Percentiles rank a stretch among this genome's conserved stretches.
phyloP scores from a whole-genome alignment of 2,797 vertebrate species.

The Cynodonichthys magdalenae region DNA sequence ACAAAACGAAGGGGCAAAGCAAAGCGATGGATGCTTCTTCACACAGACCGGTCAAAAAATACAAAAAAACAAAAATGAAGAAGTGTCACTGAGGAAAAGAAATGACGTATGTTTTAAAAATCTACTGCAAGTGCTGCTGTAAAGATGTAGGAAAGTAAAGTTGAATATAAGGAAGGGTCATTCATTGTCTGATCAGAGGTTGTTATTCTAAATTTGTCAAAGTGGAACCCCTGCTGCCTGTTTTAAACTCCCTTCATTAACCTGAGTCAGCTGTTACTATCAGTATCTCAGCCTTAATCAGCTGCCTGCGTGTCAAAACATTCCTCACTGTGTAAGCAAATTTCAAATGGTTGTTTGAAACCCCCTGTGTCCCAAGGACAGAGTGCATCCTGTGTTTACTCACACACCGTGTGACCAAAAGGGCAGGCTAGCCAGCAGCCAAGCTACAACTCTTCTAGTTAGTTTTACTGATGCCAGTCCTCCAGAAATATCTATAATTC shows the following conservation, averaged over 20 bases:
- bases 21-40: constrained; percentile 26
- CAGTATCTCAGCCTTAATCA: constrained; percentile 35
- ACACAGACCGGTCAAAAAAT: constrained; percentile 1
- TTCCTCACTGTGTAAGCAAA: constrained; percentile 42
- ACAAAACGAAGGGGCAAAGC: constrained; percentile 18
- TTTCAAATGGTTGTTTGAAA: constrained; percentile 40
- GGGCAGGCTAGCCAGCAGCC: constrained; percentile 37
- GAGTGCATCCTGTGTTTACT: constrained; percentile 51
- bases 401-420: constrained; percentile 59
- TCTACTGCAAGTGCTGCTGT: neutral
- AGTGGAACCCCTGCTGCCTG: constrained; percentile 33
- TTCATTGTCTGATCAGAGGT: constrained; percentile 14
- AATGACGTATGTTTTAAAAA: neutral
- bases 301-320: constrained; percentile 63
- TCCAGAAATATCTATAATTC: constrained; percentile 77
- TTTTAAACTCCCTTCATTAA: constrained; percentile 41
- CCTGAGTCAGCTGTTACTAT: constrained; percentile 51
- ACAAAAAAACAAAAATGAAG: constrained; percentile 12
- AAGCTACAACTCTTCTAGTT: constrained; percentile 17
- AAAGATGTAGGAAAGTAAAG: neutral
- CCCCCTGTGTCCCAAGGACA: constrained; percentile 48
- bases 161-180: constrained; percentile 2
- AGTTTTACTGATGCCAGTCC: constrained; percentile 16
- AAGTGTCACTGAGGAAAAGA: constrained; percentile 1
- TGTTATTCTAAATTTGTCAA: constrained; percentile 39